Conservation (phyloP, 2,113 vertebrate genomes). For the Bettongia penicillata region DNA sequence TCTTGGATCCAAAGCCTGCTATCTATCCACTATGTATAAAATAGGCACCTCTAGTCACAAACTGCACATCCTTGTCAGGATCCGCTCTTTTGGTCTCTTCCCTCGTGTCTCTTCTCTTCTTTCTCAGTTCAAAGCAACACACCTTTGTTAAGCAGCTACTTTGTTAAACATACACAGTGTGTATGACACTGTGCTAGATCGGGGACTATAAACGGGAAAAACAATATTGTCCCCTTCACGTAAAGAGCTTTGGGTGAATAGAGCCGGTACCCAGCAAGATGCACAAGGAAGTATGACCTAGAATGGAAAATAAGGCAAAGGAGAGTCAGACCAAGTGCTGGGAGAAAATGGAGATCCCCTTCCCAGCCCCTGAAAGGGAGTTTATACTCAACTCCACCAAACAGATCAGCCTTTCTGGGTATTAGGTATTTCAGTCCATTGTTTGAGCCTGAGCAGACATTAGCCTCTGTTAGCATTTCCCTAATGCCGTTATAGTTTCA, state of each 20-base stretch:
- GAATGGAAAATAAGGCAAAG: not conserved
- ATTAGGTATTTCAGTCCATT: not conserved
- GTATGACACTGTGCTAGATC: not conserved
- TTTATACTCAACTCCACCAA: not conserved
- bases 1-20: not conserved
- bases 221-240: not conserved
- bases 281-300: not conserved
- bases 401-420: not conserved
- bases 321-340: not conserved
- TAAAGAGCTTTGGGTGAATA: not conserved
- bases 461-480: constrained; percentile 2
- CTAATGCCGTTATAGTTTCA: not conserved
- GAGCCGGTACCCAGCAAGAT: not conserved
- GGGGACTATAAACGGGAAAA: not conserved
- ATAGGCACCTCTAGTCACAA: not conserved
- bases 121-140: not conserved
- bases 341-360: not conserved
- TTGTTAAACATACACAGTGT: not conserved
- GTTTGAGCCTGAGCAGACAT: not conserved
- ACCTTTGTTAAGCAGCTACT: not conserved
- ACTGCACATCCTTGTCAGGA: not conserved
- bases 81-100: not conserved
- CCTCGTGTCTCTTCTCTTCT: not conserved
- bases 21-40: not conserved
- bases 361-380: not conserved